Percentiles rank a stretch among this genome's conserved stretches.
phyloP scores from a whole-genome alignment of 1,140 invertebrate genomes.

The Drosophila simulans region DNA sequence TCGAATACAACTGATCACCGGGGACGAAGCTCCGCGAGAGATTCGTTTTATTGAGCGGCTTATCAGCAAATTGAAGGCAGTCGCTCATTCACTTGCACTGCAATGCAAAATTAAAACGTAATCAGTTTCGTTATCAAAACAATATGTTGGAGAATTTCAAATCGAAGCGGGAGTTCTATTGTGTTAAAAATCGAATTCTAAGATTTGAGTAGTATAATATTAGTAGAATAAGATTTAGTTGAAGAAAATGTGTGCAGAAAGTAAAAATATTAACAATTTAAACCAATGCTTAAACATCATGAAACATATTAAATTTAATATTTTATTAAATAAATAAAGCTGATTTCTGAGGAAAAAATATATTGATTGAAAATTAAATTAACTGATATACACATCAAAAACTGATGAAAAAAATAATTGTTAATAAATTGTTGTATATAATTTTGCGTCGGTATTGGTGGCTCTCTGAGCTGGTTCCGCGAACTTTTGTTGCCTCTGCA shows the following conservation, averaged over 20 bases:
- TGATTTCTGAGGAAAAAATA: too few species aligned
- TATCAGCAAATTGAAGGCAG: slow-evolving; percentile 21
- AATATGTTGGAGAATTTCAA: slow-evolving; percentile 7
- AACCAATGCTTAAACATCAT: too few species aligned
- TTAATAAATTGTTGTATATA: not conserved
- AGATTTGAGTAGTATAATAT: too few species aligned
- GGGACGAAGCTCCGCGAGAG: slow-evolving; percentile 14
- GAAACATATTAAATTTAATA: too few species aligned
- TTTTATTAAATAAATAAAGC: too few species aligned
- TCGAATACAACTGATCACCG: slow-evolving; percentile 36
- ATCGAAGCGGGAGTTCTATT: not conserved
- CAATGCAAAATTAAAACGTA: slow-evolving; percentile 38
- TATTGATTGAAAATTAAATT: too few species aligned
- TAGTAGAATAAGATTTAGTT: too few species aligned
- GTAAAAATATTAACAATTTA: too few species aligned
- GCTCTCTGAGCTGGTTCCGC: slow-evolving; percentile 36
- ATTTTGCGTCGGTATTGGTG: not conserved
- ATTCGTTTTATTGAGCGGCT: slow-evolving; percentile 18
- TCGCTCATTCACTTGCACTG: slow-evolving; percentile 27
- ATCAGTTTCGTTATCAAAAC: slow-evolving; percentile 6
- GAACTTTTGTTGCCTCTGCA: slow-evolving; percentile 37
- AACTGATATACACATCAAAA: too few species aligned
- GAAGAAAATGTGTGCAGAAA: too few species aligned
- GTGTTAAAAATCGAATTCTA: too few species aligned
- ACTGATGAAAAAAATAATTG: too few species aligned